Percentiles rank a stretch among this genome's conserved stretches.
These are phyloP conservation scores for Ennomos fuscantarius DNA, from an alignment of 2,888 invertebrate species.

Conservation along the genomic window DNA sequence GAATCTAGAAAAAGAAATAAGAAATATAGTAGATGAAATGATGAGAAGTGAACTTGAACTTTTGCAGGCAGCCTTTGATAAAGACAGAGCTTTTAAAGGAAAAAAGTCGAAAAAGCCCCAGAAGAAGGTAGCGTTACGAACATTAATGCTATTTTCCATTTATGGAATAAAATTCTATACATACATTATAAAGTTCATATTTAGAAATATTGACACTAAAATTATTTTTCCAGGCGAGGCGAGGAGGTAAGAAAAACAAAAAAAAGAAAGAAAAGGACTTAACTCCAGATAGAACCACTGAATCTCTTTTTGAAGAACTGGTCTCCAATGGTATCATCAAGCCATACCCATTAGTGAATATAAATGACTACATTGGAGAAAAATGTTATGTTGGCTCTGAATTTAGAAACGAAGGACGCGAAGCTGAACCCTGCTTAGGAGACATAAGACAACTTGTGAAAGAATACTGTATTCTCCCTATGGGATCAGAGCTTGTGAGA, in stretches of 20 bases:
- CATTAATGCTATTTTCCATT: not conserved
- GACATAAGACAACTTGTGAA: slow-evolving; percentile 94
- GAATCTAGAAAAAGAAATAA: slow-evolving; percentile 93
- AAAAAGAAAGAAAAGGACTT: slow-evolving; percentile 98
- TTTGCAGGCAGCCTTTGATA: slow-evolving; percentile 90
- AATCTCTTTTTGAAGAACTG: slow-evolving; percentile 96
- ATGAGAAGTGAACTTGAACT: slow-evolving; percentile 89
- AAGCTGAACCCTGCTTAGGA: slow-evolving; percentile 86
- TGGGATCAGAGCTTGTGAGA: slow-evolving; percentile 90
- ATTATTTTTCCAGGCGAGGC: slow-evolving; percentile 80
- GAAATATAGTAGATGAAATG: slow-evolving; percentile 92
- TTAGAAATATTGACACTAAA: not conserved
- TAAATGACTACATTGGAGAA: slow-evolving; percentile 92
- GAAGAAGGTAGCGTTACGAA: slow-evolving; percentile 81
- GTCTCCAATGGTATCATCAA: slow-evolving; percentile 96
- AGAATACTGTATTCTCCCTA: slow-evolving; percentile 95
- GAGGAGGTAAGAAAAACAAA: slow-evolving; percentile 94
- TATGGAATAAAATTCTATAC: too few species aligned
- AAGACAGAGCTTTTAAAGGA: slow-evolving; percentile 89
- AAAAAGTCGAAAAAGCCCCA: slow-evolving; percentile 91
- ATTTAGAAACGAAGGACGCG: slow-evolving; percentile 72
- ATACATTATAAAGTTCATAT: not conserved
- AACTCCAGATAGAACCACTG: slow-evolving; percentile 95
- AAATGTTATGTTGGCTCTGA: slow-evolving; percentile 88
- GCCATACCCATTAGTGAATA: slow-evolving; percentile 88